Evolutionary conservation across 1,140 invertebrate species (phyloP).

Genomic region (Ptiloglossa arizonensis): DNA sequence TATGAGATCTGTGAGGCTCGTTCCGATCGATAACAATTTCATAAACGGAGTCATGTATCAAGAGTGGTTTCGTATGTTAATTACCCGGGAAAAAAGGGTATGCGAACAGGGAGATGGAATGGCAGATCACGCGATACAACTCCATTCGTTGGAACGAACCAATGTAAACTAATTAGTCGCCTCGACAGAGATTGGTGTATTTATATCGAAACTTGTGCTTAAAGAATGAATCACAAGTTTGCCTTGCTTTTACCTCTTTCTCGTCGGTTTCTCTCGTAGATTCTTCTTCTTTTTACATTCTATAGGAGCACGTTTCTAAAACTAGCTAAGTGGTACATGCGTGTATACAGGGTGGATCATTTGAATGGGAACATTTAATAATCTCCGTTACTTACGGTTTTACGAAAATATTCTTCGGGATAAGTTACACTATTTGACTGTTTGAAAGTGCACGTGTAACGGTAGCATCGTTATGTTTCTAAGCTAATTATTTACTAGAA

Average conservation of each 20-base stretch:
- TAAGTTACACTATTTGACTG: too few species aligned
- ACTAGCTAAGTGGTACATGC: too few species aligned
- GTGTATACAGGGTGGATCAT: too few species aligned
- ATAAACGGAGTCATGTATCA: too few species aligned
- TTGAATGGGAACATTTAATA: too few species aligned
- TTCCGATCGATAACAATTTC: too few species aligned
- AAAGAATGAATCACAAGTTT: neutral
- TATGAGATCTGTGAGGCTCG: too few species aligned
- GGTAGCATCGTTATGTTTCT: too few species aligned
- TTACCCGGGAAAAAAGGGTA: conserved; percentile 62
- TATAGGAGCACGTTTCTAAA: neutral
- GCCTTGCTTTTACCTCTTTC: neutral
- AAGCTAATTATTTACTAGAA: too few species aligned
- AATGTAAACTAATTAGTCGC: conserved; percentile 74
- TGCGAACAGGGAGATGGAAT: neutral
- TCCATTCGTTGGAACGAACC: conserved; percentile 51
- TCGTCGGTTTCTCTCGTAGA: neutral
- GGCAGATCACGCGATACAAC: neutral
- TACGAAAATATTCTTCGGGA: too few species aligned
- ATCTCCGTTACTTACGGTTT: too few species aligned
- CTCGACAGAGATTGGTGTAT: conserved; percentile 19
- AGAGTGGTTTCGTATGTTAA: conserved; percentile 67
- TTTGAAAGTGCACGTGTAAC: too few species aligned
- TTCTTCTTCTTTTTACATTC: neutral
- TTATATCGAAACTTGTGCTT: conserved; percentile 47